Evolutionary conservation across 2,888 invertebrate species (phyloP).

Genomic region (Trichacis sp.): DNA sequence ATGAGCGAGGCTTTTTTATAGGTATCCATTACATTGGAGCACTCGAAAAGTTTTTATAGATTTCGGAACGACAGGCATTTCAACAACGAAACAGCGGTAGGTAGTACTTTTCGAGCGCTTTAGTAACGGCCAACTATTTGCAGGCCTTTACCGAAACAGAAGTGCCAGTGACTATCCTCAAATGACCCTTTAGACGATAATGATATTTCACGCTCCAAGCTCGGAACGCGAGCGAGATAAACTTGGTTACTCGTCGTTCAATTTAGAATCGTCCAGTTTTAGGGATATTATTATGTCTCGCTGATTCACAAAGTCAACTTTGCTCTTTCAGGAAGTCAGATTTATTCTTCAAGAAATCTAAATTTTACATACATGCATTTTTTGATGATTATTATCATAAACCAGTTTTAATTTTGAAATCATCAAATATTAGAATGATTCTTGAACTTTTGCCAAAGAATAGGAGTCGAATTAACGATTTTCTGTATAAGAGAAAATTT

Average conservation of each 20-base stretch:
- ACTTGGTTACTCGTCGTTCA: constrained; percentile 26
- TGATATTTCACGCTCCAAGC: constrained; percentile 36
- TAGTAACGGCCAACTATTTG: constrained; percentile 32
- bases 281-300: neutral
- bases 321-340: neutral
- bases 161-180: constrained; percentile 30
- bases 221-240: constrained; percentile 30
- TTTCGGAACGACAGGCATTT: constrained; percentile 47
- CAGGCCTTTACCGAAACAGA: constrained; percentile 17
- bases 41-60: constrained; percentile 53
- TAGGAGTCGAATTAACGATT: too few species aligned
- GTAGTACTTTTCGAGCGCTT: constrained; percentile 27
- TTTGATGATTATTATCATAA: too few species aligned
- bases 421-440: too few species aligned
- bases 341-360: neutral
- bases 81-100: constrained; percentile 30
- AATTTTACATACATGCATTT: too few species aligned
- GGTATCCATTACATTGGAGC: constrained; percentile 47
- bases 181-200: constrained; percentile 41
- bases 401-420: too few species aligned
- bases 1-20: constrained; percentile 46
- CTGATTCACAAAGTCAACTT: neutral
- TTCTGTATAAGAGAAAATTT: too few species aligned
- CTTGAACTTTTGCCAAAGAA: too few species aligned
- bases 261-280: constrained; percentile 17